Base-by-base conservation (phyloP, 2,113 vertebrate species). In the Amblyopsis rosae region DNA sequence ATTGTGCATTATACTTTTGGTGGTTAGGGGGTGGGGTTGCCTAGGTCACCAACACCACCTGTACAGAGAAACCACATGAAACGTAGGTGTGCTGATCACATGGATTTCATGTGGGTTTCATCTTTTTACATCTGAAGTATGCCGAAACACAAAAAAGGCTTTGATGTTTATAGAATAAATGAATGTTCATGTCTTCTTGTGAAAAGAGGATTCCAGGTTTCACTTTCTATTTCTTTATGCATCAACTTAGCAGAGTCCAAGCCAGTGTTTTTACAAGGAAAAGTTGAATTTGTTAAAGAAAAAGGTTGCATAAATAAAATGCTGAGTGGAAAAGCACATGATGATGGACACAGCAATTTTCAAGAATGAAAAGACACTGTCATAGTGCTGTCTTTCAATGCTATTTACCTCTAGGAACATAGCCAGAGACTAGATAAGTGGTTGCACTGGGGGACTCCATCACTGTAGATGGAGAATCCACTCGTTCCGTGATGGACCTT, bases 341-440 rank as follows among this genome's bases (percentile, higher is more conserved):
- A 69, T 69, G 72, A 86, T 71, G 47, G 68, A 68, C 19, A 8
- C 9, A 51, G 67, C 59, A 62, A 69, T 75, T 73, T 85, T 73
- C 64, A 48, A 79, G 77, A 86, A 75, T 50, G 66, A 82, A 87
- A 82, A 17, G 33, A 69, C 77, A 74, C 78, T 67, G 50, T 75
- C 73, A 76, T 76, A n/a, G 78, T 57, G 80, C 62, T 65, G 70
- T 78, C 77, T 71, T 77, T 86, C 83, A 81, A 74, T 79, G 74
- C 82, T 78, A 81, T 79, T 84, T 81, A 75, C 62, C 56, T 59
- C 49, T 4, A 17, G 63, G 50, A 65, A 41, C 32, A 32, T 65
- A 13, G 26, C 45, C 13, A 62, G 62, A 55, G 64, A 15, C 2
- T 4, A 58, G 76, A 83, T 69, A 67, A 81, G 76, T 80, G 79